Base-by-base conservation (phyloP, 2,797 vertebrate species). In the Antrozous pallidus region DNA sequence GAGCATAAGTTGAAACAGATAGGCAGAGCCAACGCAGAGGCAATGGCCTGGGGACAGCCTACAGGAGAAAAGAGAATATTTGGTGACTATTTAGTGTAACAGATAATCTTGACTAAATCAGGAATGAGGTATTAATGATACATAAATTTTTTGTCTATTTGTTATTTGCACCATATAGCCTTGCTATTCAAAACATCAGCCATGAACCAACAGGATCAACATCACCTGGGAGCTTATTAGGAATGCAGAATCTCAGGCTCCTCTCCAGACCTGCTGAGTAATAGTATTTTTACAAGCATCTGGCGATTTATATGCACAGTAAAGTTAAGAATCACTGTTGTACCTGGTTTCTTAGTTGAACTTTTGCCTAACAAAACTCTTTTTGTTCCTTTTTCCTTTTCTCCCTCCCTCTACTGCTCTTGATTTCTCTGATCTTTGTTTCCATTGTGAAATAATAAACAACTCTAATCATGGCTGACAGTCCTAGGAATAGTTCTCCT, bases 361-460 rank as follows among this genome's bases (percentile, higher is more conserved):
- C 69, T 79, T 88, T 54, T 56, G 26, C 70, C 28, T 75, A 91
- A 71, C 28, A 88, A 86, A 97, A 78, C 28, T 69, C 51, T 69
- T 36, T 77, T 67, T 22, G 18, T 92, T 92, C 31, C 63, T 86
- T 26, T 28, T 85, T 71, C 40, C 38, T 45, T 87, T 75, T 77
- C 38, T 89, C 54, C 28, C 9, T 82, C n/a, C 31, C 38, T 93
- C 87, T 14, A 90, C 42, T 40, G 81, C 79, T 88, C 71, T 88
- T 85, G 70, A 63, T 80, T 83, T 79, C 81, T 89, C 74, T 65
- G 8, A 83, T 85, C 36, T 89, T 78, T 67, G 42, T 93, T 96
- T 82, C 28, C 49, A 89, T 51, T 83, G n/a, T 93, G 69, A 95
- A 56, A 87, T 84, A 77, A 82, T 61, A 83, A 83, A 77, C 24